Evolutionary conservation across 2,797 vertebrate species (phyloP).

Genomic region (Oreochromis grahami): DNA sequence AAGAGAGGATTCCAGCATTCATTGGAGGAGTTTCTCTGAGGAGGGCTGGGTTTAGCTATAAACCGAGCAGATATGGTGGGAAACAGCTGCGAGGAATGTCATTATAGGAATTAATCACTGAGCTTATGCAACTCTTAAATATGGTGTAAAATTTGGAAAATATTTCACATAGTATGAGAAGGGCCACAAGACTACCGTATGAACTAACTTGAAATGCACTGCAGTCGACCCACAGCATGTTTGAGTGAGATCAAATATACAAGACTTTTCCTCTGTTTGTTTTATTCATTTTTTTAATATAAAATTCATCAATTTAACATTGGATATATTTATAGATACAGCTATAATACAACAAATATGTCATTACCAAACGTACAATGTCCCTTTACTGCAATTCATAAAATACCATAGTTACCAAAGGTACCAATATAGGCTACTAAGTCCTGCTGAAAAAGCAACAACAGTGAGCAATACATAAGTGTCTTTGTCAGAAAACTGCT

Average conservation of each 20-base stretch:
- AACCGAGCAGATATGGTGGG: neutral
- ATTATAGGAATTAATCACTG: neutral
- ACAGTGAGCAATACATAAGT: slow-evolving; percentile 57
- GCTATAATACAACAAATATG: slow-evolving; percentile 77
- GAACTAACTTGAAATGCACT: neutral
- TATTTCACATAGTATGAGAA: neutral
- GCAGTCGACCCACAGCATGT: neutral
- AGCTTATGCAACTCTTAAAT: neutral
- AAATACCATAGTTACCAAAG: slow-evolving; percentile 77
- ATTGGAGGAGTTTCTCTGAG: slow-evolving; percentile 29
- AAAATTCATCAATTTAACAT: slow-evolving; percentile 73
- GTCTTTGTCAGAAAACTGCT: slow-evolving; percentile 67
- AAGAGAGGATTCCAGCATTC: slow-evolving; percentile 69
- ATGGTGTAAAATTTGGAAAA: neutral
- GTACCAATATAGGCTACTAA: slow-evolving; percentile 74
- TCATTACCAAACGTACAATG: slow-evolving; percentile 74
- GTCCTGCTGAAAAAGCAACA: slow-evolving; percentile 68
- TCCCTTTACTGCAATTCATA: slow-evolving; percentile 72
- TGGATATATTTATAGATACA: slow-evolving; percentile 77
- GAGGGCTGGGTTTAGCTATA: slow-evolving; percentile 21
- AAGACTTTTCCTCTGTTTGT: slow-evolving; percentile 43
- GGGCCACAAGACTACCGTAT: neutral
- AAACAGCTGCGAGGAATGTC: neutral
- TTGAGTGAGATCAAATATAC: slow-evolving; percentile 38
- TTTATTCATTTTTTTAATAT: slow-evolving; percentile 69